Evolutionary conservation across 2,797 vertebrate genomes (phyloP), one percentile per base, ranked within the genome.

Genomic region (Geotrypetes seraphini): DNA sequence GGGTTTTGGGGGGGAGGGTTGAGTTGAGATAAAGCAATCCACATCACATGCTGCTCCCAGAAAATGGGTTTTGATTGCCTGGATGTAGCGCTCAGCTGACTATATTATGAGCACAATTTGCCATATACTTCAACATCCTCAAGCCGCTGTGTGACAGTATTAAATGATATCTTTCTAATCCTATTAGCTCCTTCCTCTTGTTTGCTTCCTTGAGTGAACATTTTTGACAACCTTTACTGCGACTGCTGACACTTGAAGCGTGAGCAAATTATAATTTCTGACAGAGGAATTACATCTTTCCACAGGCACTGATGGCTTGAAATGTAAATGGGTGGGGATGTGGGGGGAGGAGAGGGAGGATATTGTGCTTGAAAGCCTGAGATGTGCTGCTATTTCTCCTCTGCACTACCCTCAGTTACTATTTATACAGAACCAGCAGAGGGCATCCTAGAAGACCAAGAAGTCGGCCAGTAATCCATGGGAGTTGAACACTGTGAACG

Each of bases 111-210:
- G 23, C 10, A 6, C 17, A 13, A 18, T 32, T 19, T 24, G 28
- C 13, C 8, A 24, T 9, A 2, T 10, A 26, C n/a, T 22, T 20
- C 18, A 41, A 25, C 33, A 25, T 32, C 38, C 24, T 25, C 8
- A 22, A 22, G 24, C 34, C 15, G n/a, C 12, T 5, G 5, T 15
- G 19, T 45, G 49, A 49, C 56, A 51, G 29, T 30, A 31, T 44
- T 35, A 42, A 53, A 41, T 43, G 37, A 53, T 39, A 22, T 31
- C 44, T 43, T 43, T 49, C 41, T 34, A 32, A 22, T 36, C 48
- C 46, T 19, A 38, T 56, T 43, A 44, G 54, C 37, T 16, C 33
- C 31, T 32, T 39, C 48, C 33, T 49, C 39, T 50, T 34, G 46
- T 49, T 49, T 29, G 46, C 60, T 39, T 40, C 36, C 38, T 30